Base-by-base conservation (phyloP, 2,888 invertebrate genomes). In the Pheosia tremula region DNA sequence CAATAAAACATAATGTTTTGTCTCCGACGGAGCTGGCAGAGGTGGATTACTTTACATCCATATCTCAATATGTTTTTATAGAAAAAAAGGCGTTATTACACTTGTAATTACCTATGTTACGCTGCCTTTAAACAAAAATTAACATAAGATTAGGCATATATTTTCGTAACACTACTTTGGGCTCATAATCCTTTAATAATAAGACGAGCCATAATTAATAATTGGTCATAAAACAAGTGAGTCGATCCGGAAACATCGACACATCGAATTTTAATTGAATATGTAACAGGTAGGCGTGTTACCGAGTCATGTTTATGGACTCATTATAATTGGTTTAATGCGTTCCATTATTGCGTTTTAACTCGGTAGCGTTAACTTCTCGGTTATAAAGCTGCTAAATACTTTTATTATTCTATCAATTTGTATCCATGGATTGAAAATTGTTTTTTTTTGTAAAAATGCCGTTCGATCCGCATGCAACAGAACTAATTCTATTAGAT, bases 151-250 rank as follows among this genome's bases (percentile, higher is more conserved):
- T 24, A 24, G 24, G 24, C 24, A 2, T 24, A 24, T 24, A 24
- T 24, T 24, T 24, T 2, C 24, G 24, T 24, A 47, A 9, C 49
- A 5, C n/a, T 49, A 49, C 49, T 3, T 49, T 52, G 38, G 41
- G 36, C 59, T 45, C 47, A 38, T 47, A 56, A 60, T 55, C 67
- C 60, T 69, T 63, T 59, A 67, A 50, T 24, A 10, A 50, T 11
- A 47, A 47, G n/a, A 47, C n/a, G 11, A 47, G 3, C 9, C 9
- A 24, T 9, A 13, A 38, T 54, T 56, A 63, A 66, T 73, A 73
- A 75, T 75, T 73, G 74, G 59, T 39, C 67, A 56, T 76, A 63
- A 68, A 74, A 68, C 65, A 66, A 66, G 69, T 56, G 56, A 54
- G 36, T 61, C 57, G 63, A 64, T 64, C 69, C 65, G 62, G 66